Evolutionary conservation across 2,113 vertebrate genomes (phyloP).

Genomic region (Malurus alboscapulatus): DNA sequence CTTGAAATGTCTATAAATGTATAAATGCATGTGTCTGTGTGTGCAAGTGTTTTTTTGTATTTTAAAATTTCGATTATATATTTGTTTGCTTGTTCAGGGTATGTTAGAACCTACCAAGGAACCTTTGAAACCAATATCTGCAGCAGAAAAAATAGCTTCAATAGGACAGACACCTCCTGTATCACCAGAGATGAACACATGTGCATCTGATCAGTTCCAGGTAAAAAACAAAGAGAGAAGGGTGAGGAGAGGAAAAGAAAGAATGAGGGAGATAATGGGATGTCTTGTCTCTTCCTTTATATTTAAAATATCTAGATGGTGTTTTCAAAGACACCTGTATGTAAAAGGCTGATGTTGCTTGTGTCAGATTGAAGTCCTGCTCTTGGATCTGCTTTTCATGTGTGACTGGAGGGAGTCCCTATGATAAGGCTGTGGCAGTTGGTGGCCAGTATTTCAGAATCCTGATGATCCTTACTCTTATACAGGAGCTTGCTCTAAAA

Average conservation of each 20-base stretch:
- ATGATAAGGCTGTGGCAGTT: not conserved
- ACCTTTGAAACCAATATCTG: constrained; percentile 82
- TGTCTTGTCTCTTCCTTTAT: not conserved
- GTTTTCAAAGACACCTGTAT: not conserved
- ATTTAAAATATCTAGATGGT: not conserved
- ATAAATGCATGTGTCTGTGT: not conserved
- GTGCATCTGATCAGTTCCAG: constrained; percentile 85
- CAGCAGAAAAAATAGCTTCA: constrained; percentile 88
- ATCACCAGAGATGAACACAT: constrained; percentile 76
- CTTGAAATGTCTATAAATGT: not conserved
- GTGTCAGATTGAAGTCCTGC: not conserved
- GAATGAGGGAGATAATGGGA: not conserved
- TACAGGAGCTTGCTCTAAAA: not conserved
- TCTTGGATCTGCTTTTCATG: constrained; percentile 30
- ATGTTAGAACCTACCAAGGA: constrained; percentile 95
- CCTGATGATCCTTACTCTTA: not conserved
- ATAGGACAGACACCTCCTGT: constrained; percentile 81
- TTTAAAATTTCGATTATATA: not conserved
- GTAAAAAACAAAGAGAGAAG: constrained; percentile 62
- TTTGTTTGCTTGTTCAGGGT: constrained; percentile 75
- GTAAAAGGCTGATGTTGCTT: not conserved
- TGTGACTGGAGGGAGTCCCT: constrained; percentile 17
- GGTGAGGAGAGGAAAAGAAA: not conserved
- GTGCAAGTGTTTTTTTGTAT: not conserved
- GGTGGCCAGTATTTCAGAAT: not conserved